Evolutionary conservation across 1,140 invertebrate species (phyloP), one percentile per base, ranked within the genome.

Genomic region (Nautilus pompilius): DNA sequence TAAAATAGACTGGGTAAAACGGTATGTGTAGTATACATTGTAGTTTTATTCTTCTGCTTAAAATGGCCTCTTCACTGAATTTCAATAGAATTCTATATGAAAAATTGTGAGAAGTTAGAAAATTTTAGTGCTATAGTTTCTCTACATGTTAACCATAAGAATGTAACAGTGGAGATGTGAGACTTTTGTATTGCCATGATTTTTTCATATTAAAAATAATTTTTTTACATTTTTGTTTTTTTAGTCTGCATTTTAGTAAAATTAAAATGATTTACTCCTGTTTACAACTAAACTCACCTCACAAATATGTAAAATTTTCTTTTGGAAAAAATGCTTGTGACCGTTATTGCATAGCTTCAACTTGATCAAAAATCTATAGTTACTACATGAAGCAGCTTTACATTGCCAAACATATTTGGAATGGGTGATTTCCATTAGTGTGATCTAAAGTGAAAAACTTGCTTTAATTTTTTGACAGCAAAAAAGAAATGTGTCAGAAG

Each of bases 1-100:
- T 66, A 71, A 70, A 29, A 75, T 86, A 32, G 81, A 86, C 58
- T 86, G 86, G 86, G 68, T 86, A 2, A 86, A 85, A 70, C 78
- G 81, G 81, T 82, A 58, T 45, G 68, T 51, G 20, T 17, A n/a
- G 0, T 2, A n/a, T n/a, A 41, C 13, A 13, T 1, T 1, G 13
- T 41, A 41, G 13, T 29, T 54, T 24, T 22, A 2, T 24, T 29
- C 28, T 15, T 54, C 51, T 24, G 51, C 22, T 24, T 54, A 15
- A 24, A 13, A 24, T 54, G 13, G 13, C 22, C 1, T 30, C 10
- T 13, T 15, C 24, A 10, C 24, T 58, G 0, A 15, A n/a, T 48
- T 10, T 20, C 15, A 41, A 41, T n/a, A 41, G n/a, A n/a, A n/a
- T 41, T 41, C 13, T 4, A 13, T 46, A 4, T 46, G n/a, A 20